A percentile compares a stretch with the other conserved stretches of the same genome.
Evolutionary conservation across 2,888 invertebrate genomes (phyloP).

Genomic region (Cephus runcator): DNA sequence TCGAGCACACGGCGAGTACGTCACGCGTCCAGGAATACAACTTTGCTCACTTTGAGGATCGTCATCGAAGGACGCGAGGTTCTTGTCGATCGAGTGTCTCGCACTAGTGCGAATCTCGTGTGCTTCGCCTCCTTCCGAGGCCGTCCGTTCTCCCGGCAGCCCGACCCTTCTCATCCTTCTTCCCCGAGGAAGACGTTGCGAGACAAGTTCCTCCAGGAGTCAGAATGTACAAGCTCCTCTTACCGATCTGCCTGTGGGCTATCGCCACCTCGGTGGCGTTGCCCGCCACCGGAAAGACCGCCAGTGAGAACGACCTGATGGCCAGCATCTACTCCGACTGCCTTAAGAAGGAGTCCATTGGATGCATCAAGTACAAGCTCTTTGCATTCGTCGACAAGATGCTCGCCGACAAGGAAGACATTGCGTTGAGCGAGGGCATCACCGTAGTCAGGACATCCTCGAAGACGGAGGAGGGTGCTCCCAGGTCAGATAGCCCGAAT

Average conservation of each 20-base stretch:
- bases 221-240: slow-evolving; percentile 37
- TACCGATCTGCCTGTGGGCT: slow-evolving; percentile 54
- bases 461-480: slow-evolving; percentile 80
- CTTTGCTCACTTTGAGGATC: no score
- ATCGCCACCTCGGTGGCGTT: slow-evolving; percentile 71
- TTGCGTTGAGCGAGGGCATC: slow-evolving; percentile 83
- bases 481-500: slow-evolving; percentile 68
- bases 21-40: no score
- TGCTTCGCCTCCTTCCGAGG: no score
- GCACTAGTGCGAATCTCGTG: no score
- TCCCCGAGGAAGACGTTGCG: no score
- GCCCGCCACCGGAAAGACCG: slow-evolving; percentile 77
- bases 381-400: slow-evolving; percentile 89
- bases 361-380: slow-evolving; percentile 88
- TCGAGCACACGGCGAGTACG: no score
- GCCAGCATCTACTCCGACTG: slow-evolving; percentile 82
- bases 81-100: no score
- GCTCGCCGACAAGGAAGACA: slow-evolving; percentile 82
- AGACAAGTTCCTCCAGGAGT: no score
- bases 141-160: no score
- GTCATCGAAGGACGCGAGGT: no score
- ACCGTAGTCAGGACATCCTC: slow-evolving; percentile 80
- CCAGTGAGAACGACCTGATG: slow-evolving; percentile 81
- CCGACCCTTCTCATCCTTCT: no score
- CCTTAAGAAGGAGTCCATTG: slow-evolving; percentile 83